These are phyloP conservation scores for Recurvirostra avosetta DNA, from an alignment of 2,113 vertebrate genomes.

Conservation along the genomic window DNA sequence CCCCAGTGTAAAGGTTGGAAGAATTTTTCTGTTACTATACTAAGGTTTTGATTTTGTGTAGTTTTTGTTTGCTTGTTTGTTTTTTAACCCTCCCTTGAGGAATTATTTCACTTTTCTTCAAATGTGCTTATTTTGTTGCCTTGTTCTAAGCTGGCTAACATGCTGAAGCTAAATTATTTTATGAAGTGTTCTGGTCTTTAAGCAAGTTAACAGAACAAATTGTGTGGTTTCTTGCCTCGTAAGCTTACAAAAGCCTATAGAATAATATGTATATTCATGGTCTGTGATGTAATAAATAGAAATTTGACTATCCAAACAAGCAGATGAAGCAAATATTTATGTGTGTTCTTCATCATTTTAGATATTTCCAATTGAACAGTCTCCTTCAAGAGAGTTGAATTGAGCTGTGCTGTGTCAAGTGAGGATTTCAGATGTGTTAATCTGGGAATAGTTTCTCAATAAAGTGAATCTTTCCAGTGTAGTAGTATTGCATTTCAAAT, in stretches of 20 bases:
- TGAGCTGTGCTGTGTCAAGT: not conserved
- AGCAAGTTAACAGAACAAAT: not conserved
- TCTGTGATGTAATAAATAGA: not conserved
- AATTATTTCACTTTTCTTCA: not conserved
- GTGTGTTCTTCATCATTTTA: not conserved
- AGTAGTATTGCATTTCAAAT: not conserved
- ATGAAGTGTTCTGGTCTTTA: not conserved
- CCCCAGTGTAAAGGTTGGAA: not conserved
- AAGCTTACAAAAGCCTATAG: not conserved
- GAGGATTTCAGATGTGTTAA: not conserved
- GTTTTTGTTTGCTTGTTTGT: not conserved
- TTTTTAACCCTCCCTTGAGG: not conserved
- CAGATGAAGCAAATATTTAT: not conserved
- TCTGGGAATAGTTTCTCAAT: not conserved
- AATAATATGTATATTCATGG: not conserved
- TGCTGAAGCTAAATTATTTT: not conserved
- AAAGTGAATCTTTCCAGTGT: not conserved
- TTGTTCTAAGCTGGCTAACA: not conserved
- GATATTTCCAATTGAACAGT: not conserved
- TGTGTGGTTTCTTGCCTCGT: not conserved
- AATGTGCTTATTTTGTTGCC: not conserved
- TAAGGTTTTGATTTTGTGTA: not conserved
- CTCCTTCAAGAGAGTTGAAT: not conserved
- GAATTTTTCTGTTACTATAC: not conserved
- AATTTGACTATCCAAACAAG: not conserved